Evolutionary conservation across 2,888 invertebrate species (phyloP).

Genomic region (Limnephilus marmoratus): DNA sequence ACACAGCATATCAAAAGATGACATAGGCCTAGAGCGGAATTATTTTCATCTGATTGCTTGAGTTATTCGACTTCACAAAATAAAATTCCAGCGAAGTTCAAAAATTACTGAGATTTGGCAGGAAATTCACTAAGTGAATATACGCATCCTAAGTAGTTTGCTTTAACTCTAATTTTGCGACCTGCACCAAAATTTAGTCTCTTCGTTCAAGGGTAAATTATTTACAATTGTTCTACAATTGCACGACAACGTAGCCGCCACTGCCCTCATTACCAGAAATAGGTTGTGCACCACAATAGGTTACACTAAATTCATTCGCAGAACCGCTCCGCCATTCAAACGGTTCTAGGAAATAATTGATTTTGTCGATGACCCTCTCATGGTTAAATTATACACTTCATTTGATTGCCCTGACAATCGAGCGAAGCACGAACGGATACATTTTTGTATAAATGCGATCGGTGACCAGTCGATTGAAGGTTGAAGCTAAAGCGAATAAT

Average conservation of each 20-base stretch:
- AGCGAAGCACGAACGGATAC: not conserved
- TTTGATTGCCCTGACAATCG: not conserved
- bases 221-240: not conserved
- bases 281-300: not conserved
- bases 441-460: not conserved
- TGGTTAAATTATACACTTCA: not conserved
- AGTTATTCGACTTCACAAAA: too few species aligned
- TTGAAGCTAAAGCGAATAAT: not conserved
- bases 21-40: too few species aligned
- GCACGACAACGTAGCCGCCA: not conserved
- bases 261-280: not conserved
- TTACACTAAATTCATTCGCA: not conserved
- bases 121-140: too few species aligned
- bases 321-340: not conserved
- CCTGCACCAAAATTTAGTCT: not conserved
- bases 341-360: not conserved
- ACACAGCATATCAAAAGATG: too few species aligned
- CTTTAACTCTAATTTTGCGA: too few species aligned
- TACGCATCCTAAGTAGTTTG: not conserved
- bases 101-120: too few species aligned
- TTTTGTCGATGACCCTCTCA: not conserved
- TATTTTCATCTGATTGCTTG: too few species aligned
- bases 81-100: too few species aligned
- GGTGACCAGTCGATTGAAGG: not conserved
- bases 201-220: not conserved